These are phyloP conservation scores for Menura novaehollandiae DNA, from an alignment of 2,113 vertebrate genomes.

Conservation along the genomic window DNA sequence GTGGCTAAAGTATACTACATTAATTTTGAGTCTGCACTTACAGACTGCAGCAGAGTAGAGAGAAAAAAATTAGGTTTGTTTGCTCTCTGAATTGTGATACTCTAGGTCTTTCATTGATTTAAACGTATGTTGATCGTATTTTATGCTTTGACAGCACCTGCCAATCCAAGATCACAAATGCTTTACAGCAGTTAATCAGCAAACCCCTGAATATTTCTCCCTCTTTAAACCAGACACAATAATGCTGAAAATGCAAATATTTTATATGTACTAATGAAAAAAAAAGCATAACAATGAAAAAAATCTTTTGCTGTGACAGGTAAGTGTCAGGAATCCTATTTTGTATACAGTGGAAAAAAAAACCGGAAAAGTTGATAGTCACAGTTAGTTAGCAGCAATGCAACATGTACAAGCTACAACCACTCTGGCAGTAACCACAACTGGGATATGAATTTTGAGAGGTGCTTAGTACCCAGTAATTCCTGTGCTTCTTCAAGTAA, in stretches of 20 bases:
- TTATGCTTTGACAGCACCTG: background rate
- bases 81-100: background rate
- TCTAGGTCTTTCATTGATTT: background rate
- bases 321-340: background rate
- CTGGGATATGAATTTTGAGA: background rate
- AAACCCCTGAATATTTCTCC: background rate
- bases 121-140: background rate
- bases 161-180: background rate
- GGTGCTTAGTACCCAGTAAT: background rate
- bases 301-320: background rate
- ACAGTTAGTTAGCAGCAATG: background rate
- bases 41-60: background rate
- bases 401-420: background rate
- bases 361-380: background rate
- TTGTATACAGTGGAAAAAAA: background rate
- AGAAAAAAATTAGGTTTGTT: conserved; percentile 31
- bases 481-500: background rate
- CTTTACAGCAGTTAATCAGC: background rate
- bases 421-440: background rate
- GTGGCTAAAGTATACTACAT: conserved; percentile 9
- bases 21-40: conserved; percentile 31
- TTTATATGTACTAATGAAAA: background rate
- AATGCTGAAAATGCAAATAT: background rate
- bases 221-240: background rate
- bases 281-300: background rate